Conservation (phyloP, 2,113 vertebrate species). For the Dasyprocta punctata region DNA sequence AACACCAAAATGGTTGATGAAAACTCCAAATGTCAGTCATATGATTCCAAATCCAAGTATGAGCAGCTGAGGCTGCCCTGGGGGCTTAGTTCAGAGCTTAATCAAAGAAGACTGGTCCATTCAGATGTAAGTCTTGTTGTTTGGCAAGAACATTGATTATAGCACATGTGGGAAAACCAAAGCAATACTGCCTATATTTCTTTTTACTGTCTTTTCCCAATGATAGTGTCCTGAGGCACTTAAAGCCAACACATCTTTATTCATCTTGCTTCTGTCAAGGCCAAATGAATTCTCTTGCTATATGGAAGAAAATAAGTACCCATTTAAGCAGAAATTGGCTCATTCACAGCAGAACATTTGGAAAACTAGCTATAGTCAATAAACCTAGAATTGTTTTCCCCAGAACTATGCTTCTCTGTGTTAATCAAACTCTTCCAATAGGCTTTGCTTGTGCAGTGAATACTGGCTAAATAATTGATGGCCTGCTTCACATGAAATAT, state of each 20-base stretch:
- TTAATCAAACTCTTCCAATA: conserved; percentile 57
- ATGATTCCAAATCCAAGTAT: not conserved
- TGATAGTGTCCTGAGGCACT: not conserved
- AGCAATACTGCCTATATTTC: not conserved
- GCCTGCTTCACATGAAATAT: not conserved
- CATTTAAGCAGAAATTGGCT: conserved; percentile 30
- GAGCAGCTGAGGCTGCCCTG: not conserved
- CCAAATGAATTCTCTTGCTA: not conserved
- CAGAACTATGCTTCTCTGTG: conserved; percentile 1
- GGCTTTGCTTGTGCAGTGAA: not conserved
- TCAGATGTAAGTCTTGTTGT: not conserved
- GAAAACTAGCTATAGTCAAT: conserved; percentile 53
- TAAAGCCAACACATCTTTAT: not conserved
- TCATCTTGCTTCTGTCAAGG: not conserved
- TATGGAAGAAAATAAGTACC: conserved; percentile 7
- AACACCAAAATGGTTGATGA: not conserved
- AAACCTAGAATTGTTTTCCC: conserved; percentile 31
- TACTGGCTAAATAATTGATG: not conserved
- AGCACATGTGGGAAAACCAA: not conserved
- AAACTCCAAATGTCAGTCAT: conserved; percentile 36
- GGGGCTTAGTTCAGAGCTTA: conserved; percentile 11
- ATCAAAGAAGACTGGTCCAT: conserved; percentile 50
- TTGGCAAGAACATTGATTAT: conserved; percentile 40
- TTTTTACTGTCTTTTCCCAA: not conserved
- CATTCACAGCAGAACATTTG: conserved; percentile 45